Conservation (phyloP, 2,888 invertebrate species). For the Drepana falcataria region DNA sequence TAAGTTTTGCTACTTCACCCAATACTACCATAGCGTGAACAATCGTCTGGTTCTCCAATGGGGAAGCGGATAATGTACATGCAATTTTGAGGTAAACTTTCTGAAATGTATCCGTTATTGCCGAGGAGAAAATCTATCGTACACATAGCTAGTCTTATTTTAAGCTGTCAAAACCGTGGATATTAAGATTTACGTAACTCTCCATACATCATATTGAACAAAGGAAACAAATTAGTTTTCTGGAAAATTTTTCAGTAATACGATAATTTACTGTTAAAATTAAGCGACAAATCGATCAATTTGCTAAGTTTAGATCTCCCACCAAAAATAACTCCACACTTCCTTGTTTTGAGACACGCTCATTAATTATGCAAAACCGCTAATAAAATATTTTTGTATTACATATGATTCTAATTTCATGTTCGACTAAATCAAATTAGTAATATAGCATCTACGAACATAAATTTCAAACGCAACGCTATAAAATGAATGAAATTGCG, state of each 20-base stretch:
- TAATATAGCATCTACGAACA: slow-evolving; percentile 50
- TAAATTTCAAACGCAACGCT: slow-evolving; percentile 56
- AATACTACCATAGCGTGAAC: too few relatives aligned
- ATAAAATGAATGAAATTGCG: slow-evolving; percentile 68
- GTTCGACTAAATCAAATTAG: slow-evolving; percentile 64
- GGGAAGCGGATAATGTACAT: too few relatives aligned
- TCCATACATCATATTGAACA: too few relatives aligned
- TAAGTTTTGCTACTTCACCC: too few relatives aligned
- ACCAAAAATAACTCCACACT: not conserved
- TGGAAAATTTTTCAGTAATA: not conserved
- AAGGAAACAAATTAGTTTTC: not conserved
- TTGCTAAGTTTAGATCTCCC: not conserved
- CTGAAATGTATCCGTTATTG: too few relatives aligned
- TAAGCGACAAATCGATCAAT: slow-evolving; percentile 1
- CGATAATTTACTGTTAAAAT: not conserved
- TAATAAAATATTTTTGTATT: slow-evolving; percentile 52
- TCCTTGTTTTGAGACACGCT: slow-evolving; percentile 21
- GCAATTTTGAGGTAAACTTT: too few relatives aligned
- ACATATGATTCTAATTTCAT: slow-evolving; percentile 52
- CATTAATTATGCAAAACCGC: slow-evolving; percentile 39
- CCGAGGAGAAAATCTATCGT: too few relatives aligned
- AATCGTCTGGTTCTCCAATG: too few relatives aligned
- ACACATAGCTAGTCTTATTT: too few relatives aligned
- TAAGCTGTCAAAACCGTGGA: too few relatives aligned
- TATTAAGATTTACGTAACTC: too few relatives aligned